These are phyloP conservation scores for Eustalomyia histrio DNA, from an alignment of 2,888 invertebrate species.

Conservation along the genomic window DNA sequence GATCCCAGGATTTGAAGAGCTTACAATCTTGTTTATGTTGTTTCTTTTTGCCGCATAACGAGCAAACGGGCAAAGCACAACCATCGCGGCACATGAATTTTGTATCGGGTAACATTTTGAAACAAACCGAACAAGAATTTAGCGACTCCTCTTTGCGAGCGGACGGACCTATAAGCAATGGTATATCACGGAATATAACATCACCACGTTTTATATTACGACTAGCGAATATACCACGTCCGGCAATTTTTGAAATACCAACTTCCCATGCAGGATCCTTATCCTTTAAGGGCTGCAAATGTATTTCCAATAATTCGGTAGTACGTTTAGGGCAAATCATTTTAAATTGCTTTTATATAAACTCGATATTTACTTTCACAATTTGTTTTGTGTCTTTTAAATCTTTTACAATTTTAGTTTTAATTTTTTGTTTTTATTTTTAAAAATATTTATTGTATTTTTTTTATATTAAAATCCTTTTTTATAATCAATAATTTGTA, in stretches of 20 bases:
- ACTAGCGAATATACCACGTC: conserved; percentile 86
- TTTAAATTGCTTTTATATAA: neutral
- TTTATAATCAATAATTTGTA: neutral
- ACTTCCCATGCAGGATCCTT: conserved; percentile 82
- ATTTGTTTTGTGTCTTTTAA: neutral
- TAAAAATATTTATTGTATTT: conserved; percentile 12
- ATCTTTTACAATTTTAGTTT: neutral
- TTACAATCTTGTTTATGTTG: conserved; percentile 84
- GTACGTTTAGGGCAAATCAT: conserved; percentile 78
- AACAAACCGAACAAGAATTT: conserved; percentile 85
- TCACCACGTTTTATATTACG: conserved; percentile 85
- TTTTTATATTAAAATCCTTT: neutral
- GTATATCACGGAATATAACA: conserved; percentile 86
- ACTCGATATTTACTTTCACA: neutral
- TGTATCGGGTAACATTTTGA: conserved; percentile 80
- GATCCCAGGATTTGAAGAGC: conserved; percentile 82
- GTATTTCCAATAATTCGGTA: conserved; percentile 74
- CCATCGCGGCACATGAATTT: conserved; percentile 82
- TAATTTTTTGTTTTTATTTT: neutral
- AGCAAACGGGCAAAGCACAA: conserved; percentile 86
- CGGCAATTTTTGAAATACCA: conserved; percentile 82
- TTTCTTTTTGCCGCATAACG: conserved; percentile 82
- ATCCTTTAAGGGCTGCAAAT: conserved; percentile 76
- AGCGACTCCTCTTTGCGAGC: conserved; percentile 80
- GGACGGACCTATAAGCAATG: conserved; percentile 86